phyloP scores from a whole-genome alignment of 2,888 invertebrate genomes.

The Agapostemon virescens region DNA sequence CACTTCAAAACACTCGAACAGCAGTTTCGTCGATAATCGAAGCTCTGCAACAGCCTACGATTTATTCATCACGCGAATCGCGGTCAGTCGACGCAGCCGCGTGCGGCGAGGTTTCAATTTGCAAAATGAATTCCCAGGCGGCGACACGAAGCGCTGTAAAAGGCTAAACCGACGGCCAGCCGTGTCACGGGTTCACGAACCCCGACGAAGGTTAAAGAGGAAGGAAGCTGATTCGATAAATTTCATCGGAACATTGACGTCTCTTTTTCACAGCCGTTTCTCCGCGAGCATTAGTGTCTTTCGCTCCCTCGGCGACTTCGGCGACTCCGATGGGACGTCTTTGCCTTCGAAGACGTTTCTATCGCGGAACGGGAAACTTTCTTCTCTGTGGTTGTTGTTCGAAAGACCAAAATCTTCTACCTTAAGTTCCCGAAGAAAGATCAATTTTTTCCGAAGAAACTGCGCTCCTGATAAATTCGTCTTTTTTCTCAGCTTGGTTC shows the following conservation, averaged over 20 bases:
- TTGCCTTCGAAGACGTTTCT: neutral
- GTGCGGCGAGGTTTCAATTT: conserved; percentile 26
- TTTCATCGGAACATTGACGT: neutral
- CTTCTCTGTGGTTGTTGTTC: neutral
- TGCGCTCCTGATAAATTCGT: neutral
- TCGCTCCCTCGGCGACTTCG: neutral
- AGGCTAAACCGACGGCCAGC: neutral
- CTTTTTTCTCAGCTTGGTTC: neutral
- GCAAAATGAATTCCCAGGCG: neutral
- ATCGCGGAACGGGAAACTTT: neutral
- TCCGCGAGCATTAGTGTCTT: neutral
- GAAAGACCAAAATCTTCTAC: neutral
- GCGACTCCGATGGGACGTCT: neutral
- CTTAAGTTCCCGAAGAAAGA: neutral
- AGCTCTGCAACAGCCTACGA: neutral
- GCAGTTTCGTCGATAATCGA: neutral
- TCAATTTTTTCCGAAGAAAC: neutral
- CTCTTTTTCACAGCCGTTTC: neutral
- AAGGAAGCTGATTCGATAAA: neutral
- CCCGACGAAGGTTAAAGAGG: conserved; percentile 5
- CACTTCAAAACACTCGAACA: neutral
- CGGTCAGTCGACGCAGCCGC: neutral
- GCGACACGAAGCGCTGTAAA: neutral
- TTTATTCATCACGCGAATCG: conserved; percentile 18
- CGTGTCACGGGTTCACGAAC: neutral